A percentile compares a stretch with the other conserved stretches of the same genome.
phyloP scores from a whole-genome alignment of 2,888 invertebrate genomes.

The Meta bourneti region DNA sequence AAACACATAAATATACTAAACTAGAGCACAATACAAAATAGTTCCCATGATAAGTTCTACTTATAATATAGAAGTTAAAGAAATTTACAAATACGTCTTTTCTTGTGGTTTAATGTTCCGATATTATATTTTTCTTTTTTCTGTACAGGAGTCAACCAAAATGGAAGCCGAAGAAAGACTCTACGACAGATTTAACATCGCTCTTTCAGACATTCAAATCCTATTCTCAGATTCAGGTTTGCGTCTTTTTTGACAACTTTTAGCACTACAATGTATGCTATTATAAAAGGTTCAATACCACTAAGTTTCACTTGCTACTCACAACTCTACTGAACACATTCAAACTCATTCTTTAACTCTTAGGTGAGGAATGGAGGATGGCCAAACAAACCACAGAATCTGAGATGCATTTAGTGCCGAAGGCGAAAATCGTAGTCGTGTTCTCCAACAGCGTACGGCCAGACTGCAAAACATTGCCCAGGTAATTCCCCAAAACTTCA shows the following conservation, averaged over 20 bases:
- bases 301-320: no score
- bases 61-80: no score
- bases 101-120: no score
- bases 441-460: constrained; percentile 89
- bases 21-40: no score
- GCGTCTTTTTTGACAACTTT: constrained; percentile 12
- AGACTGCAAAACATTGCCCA: constrained; percentile 86
- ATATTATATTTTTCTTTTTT: not conserved
- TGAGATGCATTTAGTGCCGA: constrained; percentile 87
- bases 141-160: constrained; percentile 85
- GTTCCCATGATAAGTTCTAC: no score
- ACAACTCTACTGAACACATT: no score
- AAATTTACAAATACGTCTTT: no score
- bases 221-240: constrained; percentile 84
- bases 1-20: no score
- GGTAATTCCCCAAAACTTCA: constrained; percentile 78
- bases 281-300: no score
- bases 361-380: constrained; percentile 88
- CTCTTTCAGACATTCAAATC: constrained; percentile 86
- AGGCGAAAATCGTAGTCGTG: constrained; percentile 85
- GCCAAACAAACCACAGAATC: constrained; percentile 87
- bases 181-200: constrained; percentile 88
- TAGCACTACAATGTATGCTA: not conserved
- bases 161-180: constrained; percentile 91
- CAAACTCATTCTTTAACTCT: constrained; percentile 72